Conservation (phyloP, 2,113 vertebrate genomes). For the Odontesthes bonariensis region DNA sequence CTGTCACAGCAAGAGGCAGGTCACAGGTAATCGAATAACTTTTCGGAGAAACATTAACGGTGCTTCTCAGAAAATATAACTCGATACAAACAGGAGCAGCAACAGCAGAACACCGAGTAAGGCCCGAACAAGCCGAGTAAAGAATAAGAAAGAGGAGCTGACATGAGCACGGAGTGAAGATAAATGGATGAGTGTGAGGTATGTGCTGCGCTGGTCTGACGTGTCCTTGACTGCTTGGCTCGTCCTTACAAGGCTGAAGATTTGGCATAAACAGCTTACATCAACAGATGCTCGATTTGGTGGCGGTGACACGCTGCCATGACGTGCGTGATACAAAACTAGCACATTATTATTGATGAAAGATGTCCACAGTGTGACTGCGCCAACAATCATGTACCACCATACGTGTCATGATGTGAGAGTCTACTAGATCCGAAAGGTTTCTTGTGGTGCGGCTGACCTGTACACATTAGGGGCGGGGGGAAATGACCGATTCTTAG, state of each 20-base stretch:
- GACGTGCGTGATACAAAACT: not conserved
- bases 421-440: not conserved
- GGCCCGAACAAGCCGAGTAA: not conserved
- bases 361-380: not conserved
- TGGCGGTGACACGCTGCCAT: not conserved
- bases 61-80: slow-evolving; percentile 14
- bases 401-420: not conserved
- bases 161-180: not conserved
- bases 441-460: too few relatives aligned
- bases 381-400: not conserved
- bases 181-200: not conserved
- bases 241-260: slow-evolving; percentile 11
- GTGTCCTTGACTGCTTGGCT: slow-evolving; percentile 22
- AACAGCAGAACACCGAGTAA: slow-evolving; percentile 8
- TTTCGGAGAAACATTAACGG: slow-evolving; percentile 11
- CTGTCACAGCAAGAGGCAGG: slow-evolving; percentile 33
- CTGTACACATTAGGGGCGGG: too few relatives aligned
- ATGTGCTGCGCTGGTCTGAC: not conserved
- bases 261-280: slow-evolving; percentile 39
- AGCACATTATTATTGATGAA: not conserved
- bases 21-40: slow-evolving; percentile 37
- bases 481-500: too few relatives aligned
- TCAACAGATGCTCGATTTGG: slow-evolving; percentile 2
- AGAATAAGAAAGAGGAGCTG: not conserved
- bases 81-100: slow-evolving; percentile 21